These are phyloP conservation scores for Oligia fasciuncula DNA, from an alignment of 2,888 invertebrate genomes.

Conservation along the genomic window DNA sequence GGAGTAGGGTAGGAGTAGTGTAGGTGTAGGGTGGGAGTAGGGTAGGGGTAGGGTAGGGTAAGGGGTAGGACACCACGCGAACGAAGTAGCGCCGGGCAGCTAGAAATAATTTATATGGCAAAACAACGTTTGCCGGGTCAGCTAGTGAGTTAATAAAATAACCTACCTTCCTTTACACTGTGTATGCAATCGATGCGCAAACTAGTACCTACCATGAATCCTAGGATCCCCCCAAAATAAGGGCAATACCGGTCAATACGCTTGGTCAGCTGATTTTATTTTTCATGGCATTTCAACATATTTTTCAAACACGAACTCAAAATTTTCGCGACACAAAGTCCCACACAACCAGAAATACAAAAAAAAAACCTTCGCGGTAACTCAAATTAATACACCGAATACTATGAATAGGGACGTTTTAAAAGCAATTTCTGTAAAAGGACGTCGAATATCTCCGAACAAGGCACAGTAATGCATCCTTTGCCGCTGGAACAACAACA, in stretches of 20 bases:
- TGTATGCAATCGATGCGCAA: no score
- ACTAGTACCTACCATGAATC: neutral
- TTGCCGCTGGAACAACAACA: slow-evolving; percentile 77
- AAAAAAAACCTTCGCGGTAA: slow-evolving; percentile 7
- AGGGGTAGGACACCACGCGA: no score
- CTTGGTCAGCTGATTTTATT: neutral
- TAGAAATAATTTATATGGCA: no score
- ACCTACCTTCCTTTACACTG: no score
- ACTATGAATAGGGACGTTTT: slow-evolving; percentile 50
- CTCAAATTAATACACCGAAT: slow-evolving; percentile 49
- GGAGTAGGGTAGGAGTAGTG: no score
- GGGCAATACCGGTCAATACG: neutral
- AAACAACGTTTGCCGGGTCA: no score
- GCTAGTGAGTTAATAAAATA: no score
- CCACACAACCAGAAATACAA: neutral
- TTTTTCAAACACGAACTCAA: neutral
- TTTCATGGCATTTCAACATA: neutral
- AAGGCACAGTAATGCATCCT: slow-evolving; percentile 73
- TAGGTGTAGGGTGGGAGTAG: no score
- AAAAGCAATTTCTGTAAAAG: slow-evolving; percentile 66
- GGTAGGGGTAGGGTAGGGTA: no score
- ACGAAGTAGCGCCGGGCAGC: no score
- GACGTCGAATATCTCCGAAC: slow-evolving; percentile 68
- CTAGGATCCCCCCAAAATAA: no score
- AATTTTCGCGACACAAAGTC: no score